Evolutionary conservation across 2,888 invertebrate species (phyloP).

Genomic region (Melinopterus prodromus): DNA sequence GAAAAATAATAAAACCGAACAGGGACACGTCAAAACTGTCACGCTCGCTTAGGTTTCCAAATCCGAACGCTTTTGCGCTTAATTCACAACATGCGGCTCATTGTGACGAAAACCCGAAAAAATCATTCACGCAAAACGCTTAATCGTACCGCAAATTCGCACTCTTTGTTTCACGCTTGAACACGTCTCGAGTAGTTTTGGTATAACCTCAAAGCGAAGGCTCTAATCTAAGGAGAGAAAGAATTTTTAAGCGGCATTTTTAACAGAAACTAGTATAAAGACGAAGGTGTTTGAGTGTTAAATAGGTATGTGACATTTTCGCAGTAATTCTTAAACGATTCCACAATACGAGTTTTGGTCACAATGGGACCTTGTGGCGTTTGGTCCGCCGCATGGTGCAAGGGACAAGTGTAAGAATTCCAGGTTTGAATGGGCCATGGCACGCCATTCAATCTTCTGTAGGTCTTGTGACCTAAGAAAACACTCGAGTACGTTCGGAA

Average conservation of each 20-base stretch:
- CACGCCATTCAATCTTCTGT: neutral
- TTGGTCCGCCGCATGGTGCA: neutral
- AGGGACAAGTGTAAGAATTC: conserved; percentile 4
- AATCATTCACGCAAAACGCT: neutral
- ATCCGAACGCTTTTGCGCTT: neutral
- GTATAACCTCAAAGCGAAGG: neutral
- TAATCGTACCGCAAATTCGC: neutral
- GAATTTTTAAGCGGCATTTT: conserved; percentile 4
- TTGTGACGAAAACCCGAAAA: neutral
- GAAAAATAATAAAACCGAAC: too few species aligned
- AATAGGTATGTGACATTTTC: neutral
- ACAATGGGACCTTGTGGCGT: neutral
- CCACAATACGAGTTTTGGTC: neutral
- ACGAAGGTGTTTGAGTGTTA: neutral
- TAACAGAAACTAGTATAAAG: neutral
- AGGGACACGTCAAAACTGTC: neutral
- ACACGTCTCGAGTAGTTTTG: neutral
- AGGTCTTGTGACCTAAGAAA: neutral
- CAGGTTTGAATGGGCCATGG: neutral
- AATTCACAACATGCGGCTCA: neutral
- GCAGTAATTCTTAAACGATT: neutral
- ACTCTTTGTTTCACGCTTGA: neutral
- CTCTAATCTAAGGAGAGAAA: neutral
- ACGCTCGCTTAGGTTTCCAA: neutral
- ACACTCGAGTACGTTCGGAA: neutral